Evolutionary conservation across 2,888 invertebrate species (phyloP), one percentile per base, ranked within the genome.

Genomic region (Lissocephala sabroskyi): DNA sequence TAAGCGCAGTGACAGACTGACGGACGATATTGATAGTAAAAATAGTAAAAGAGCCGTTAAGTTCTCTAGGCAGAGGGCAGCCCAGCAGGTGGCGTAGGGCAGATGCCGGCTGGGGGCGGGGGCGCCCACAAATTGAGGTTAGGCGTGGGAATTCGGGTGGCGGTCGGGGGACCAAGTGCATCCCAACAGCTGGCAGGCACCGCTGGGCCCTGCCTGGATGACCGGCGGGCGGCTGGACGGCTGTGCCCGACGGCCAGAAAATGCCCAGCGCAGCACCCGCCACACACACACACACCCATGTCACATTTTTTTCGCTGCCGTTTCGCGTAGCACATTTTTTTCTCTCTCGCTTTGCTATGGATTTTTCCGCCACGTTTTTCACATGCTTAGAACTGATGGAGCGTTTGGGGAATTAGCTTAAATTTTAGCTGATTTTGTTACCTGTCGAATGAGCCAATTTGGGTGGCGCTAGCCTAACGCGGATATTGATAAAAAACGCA

Each of bases 281-380:
- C 4, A 10, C 54, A 49, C 47, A 44, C 53, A 49, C 59, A 50
- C 50, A 49, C 56, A 55, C 52, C 56, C 59, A 59, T 56, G 51
- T 48, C 56, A 49, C 49, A 49, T 56, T 56, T 49, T 44, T 47
- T 52, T 54, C 45, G 30, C 49, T 44, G 50, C 50, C 56, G 65
- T 59, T n/a, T n/a, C n/a, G n/a, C 66, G 58, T 65, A 68, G 62
- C 77, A 67, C 65, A 70, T 74, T 70, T 70, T 77, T 54, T 58
- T 47, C 55, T 54, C 52, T 54, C 53, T 75, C 43, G 41, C 45
- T 43, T 33, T 44, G 47, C 48, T 68, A 66, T 70, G 59, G 67
- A 73, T 60, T 76, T 74, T 77, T 73, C 52, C 57, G 70, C 62
- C 67, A 76, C 70, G 74, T 73, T 78, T 79, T 79, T 76, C 57